phyloP scores from a whole-genome alignment of 92 coral and sea anemone species.

The Plumapathes pennacea region DNA sequence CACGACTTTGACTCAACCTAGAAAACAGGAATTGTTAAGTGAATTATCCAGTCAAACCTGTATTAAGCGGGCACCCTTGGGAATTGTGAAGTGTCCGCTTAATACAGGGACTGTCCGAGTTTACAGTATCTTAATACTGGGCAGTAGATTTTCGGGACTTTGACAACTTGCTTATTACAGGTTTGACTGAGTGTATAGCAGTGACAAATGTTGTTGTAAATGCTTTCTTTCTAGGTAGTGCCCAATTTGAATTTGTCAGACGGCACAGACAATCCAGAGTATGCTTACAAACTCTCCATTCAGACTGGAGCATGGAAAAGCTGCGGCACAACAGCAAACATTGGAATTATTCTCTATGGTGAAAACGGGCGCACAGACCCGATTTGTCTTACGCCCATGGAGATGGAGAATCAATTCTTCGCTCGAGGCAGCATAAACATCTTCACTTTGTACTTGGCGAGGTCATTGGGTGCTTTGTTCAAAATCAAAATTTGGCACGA shows the following conservation, averaged over 20 bases:
- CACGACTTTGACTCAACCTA: too few relatives aligned
- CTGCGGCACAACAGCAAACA: slow-evolving; percentile 71
- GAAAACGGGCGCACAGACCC: slow-evolving; percentile 59
- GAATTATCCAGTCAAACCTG: too few relatives aligned
- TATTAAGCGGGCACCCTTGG: too few relatives aligned
- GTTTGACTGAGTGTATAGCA: too few relatives aligned
- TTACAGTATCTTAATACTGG: too few relatives aligned
- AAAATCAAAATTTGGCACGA: slow-evolving; percentile 73
- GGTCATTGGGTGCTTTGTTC: slow-evolving; percentile 39
- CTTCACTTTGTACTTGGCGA: slow-evolving; percentile 53
- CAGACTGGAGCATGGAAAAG: slow-evolving; percentile 83
- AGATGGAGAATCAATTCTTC: slow-evolving; percentile 44
- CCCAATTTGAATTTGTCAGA: slow-evolving; percentile 61
- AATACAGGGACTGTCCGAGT: too few relatives aligned
- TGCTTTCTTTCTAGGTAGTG: slow-evolving; percentile 43
- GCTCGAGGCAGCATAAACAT: slow-evolving; percentile 74
- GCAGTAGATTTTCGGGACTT: too few relatives aligned
- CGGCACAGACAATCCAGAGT: slow-evolving; percentile 23
- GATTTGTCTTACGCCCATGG: slow-evolving; percentile 47
- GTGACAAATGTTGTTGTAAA: neutral
- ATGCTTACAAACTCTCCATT: slow-evolving; percentile 54
- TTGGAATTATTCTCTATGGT: slow-evolving; percentile 63
- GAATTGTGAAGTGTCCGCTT: too few relatives aligned
- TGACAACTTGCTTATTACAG: too few relatives aligned
- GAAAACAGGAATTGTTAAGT: too few relatives aligned